Evolutionary conservation across 2,888 invertebrate species (phyloP), one percentile per base, ranked within the genome.

Genomic region (Stegophylla sp.): DNA sequence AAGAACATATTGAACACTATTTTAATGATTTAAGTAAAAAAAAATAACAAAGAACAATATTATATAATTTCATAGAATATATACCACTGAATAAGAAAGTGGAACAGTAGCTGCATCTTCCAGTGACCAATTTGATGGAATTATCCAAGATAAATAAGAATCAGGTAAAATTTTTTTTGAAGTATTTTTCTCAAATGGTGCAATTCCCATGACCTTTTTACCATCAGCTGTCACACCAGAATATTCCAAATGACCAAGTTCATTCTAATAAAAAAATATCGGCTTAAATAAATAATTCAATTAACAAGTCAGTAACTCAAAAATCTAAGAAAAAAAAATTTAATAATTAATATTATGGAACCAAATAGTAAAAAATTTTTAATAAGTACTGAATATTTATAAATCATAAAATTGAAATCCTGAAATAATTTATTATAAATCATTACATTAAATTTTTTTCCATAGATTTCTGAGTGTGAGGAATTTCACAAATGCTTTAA

Each of bases 101-200:
- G 92, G 92, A 1, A 92, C 88, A 0, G 91, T 91, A 0, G 91
- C 89, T 3, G 91, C 92, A 20, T 92, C 90, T 84, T 90, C 90
- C 77, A 91, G 84, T 0, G 88, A 87, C 91, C 91, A 92, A 0
- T 85, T 56, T 0, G 88, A 86, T 0, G 92, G 91, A 9, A 91
- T 86, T 0, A 86, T 84, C 89, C 91, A 91, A 0, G 85, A 81
- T 7, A 89, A 86, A 41, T 85, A 82, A 7, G 86, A 85, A 84
- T 90, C 89, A 7, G 88, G 87, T 74, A 88, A 85, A 13, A 90
- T 87, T 59, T 88, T 85, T 43, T 89, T 88, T 0, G 90, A 88
- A 66, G 91, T 85, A n/a, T 66, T 73, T 20, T 63, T 48, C n/a
- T 48, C 59, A 12, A 48, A 51, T 7, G 51, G 53, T 1, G 71